phyloP scores from a whole-genome alignment of 2,113 vertebrate species.

The Orcinus orca region DNA sequence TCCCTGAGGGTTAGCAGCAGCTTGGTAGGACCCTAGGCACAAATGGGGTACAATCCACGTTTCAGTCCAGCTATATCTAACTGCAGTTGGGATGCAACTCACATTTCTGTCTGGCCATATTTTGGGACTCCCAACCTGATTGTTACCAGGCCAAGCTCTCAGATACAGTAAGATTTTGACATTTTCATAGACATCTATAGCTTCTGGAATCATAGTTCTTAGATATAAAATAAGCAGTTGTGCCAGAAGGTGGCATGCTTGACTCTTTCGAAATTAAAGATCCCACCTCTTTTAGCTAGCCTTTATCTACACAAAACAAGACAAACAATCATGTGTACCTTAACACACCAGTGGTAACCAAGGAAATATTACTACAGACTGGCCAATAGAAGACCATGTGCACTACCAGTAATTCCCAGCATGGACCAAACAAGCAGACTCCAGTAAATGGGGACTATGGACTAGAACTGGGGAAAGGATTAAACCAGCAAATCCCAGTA shows the following conservation, averaged over 20 bases:
- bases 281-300: not conserved
- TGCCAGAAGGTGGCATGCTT: not conserved
- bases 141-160: not conserved
- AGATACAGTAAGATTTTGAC: not conserved
- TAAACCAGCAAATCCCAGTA: not conserved
- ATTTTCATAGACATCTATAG: not conserved
- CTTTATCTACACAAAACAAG: not conserved
- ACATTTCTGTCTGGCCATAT: not conserved
- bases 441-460: not conserved
- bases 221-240: not conserved
- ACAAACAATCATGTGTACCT: not conserved
- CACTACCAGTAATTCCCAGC: not conserved
- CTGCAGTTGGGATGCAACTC: not conserved
- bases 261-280: not conserved
- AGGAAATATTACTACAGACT: not conserved
- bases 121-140: not conserved
- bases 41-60: not conserved
- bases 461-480: not conserved
- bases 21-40: not conserved
- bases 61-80: not conserved
- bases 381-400: not conserved
- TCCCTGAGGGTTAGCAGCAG: not conserved
- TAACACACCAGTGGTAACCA: too few species aligned
- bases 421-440: not conserved
- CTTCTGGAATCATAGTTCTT: not conserved